These are phyloP conservation scores for Plagodis pulveraria DNA, from an alignment of 2,888 invertebrate species.

Conservation along the genomic window DNA sequence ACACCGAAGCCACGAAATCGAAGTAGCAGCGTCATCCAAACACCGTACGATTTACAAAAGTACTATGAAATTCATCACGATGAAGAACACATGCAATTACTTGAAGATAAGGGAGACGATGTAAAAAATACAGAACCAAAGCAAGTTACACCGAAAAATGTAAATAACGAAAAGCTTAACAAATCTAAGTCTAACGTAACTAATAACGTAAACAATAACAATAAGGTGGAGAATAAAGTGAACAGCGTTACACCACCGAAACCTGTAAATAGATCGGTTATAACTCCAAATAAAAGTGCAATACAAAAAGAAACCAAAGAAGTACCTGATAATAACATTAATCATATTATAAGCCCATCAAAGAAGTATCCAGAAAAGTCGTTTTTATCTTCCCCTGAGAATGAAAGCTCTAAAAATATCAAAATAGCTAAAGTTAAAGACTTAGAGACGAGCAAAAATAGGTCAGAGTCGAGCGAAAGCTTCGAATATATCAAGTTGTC, in stretches of 20 bases:
- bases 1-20: conserved; percentile 74
- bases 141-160: conserved; percentile 62
- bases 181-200: conserved; percentile 38
- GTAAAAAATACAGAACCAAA: conserved; percentile 56
- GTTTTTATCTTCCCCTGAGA: conserved; percentile 71
- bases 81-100: conserved; percentile 72
- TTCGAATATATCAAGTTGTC: conserved; percentile 76
- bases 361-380: conserved; percentile 78
- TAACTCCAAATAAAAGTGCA: conserved; percentile 70
- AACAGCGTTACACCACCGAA: conserved; percentile 57
- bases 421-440: conserved; percentile 80
- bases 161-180: conserved; percentile 58
- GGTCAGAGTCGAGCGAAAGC: conserved; percentile 65
- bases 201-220: conserved; percentile 29
- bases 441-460: conserved; percentile 74
- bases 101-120: conserved; percentile 69
- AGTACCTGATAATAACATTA: conserved; percentile 70
- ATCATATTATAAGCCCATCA: conserved; percentile 72
- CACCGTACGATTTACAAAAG: conserved; percentile 80
- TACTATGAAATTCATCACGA: conserved; percentile 80
- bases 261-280: conserved; percentile 60
- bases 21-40: conserved; percentile 80
- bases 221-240: conserved; percentile 49
- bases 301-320: conserved; percentile 80
- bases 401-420: conserved; percentile 68